Conservation (phyloP, 2,113 vertebrate species). For the Lepidiolamprologus cunningtoni region DNA sequence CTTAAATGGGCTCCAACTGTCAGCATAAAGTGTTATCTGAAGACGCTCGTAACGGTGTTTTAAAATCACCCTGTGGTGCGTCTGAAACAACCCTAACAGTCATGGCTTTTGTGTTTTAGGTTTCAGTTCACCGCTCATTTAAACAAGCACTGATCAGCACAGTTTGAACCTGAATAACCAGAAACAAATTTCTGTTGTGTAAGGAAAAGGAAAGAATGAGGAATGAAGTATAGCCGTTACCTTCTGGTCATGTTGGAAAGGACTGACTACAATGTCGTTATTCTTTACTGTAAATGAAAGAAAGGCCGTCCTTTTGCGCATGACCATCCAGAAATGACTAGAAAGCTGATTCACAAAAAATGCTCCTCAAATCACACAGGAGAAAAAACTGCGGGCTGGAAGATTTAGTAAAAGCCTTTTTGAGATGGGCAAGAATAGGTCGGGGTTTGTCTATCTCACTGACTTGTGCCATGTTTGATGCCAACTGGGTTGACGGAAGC, state of each 20-base stretch:
- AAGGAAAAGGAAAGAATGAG: slow-evolving; percentile 3
- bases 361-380: slow-evolving; percentile 4
- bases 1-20: neutral
- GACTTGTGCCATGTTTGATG: slow-evolving; percentile 95
- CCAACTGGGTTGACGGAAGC: slow-evolving; percentile 85
- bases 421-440: slow-evolving; percentile 31
- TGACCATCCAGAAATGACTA: slow-evolving; percentile 44
- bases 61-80: neutral
- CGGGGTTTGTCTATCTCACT: slow-evolving; percentile 72
- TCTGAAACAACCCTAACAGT: neutral
- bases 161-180: slow-evolving; percentile 13
- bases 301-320: neutral
- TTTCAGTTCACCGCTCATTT: neutral
- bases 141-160: neutral
- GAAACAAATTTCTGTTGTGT: neutral
- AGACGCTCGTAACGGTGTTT: neutral
- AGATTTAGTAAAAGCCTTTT: slow-evolving; percentile 38
- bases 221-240: slow-evolving; percentile 11
- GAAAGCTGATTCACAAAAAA: neutral
- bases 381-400: neutral
- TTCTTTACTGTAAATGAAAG: neutral
- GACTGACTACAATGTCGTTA: neutral
- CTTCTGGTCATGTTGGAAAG: slow-evolving; percentile 48
- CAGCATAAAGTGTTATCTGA: neutral
- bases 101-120: neutral